Evolutionary conservation across 2,797 vertebrate species (phyloP), one percentile per base, ranked within the genome.

Genomic region (Epinephelus awoara): DNA sequence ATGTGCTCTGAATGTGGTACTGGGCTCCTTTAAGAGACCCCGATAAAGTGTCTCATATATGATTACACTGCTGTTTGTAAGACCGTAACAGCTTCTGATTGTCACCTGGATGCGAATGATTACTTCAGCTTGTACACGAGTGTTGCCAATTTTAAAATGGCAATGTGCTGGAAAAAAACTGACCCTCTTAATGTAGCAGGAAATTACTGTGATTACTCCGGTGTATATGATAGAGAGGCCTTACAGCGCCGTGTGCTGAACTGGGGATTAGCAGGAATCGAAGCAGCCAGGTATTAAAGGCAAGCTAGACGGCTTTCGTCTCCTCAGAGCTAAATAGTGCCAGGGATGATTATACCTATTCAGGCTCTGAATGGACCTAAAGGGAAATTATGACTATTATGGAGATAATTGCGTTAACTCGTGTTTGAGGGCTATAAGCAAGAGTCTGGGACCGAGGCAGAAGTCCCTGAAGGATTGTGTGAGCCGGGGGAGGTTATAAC

Each of bases 141-240:
- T 18, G 25, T 54, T 56, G 40, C 38, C 55, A 49, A 68, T 87
- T 77, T 87, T 77, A 67, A 75, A 85, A 72, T 61, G 59, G 85
- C 77, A 85, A 88, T 77, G 82, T 77, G 64, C 55, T 85, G 66
- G 59, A 63, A 78, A 38, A 71, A 67, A 90, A 91, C 74, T 87
- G 75, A 89, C 86, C 86, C 76, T 88, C 77, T 90, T 91, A 92
- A 93, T 94, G 90, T 73, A 63, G 86, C 85, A 77, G 80, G 80
- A 94, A 95, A 95, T 95, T 47, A 94, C 91, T 92, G 82, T 94
- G 93, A 95, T 95, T 94, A 84, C 83, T 79, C 85, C 62, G 79
- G 82, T 79, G 89, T 83, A 76, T 85, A 68, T 75, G 80, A 88
- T 83, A 40, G 82, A 80, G 79, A 72, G 83, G 77, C 75, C 79